Percentiles rank a stretch among this genome's conserved stretches.
phyloP scores from a whole-genome alignment of 2,113 vertebrate genomes.

The Taurulus bubalis region DNA sequence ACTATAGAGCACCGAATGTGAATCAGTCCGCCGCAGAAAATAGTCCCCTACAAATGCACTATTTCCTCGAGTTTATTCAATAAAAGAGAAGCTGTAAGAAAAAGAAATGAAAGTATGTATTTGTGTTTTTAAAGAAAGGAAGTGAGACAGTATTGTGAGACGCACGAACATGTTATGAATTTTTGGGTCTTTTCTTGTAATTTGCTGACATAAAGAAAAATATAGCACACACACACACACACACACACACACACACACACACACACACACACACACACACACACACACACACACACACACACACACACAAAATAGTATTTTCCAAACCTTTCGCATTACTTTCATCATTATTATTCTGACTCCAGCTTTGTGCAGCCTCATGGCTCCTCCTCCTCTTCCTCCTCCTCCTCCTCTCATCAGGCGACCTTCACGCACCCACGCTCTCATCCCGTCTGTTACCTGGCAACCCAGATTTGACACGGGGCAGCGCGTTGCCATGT shows the following conservation, averaged over 20 bases:
- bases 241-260: neutral
- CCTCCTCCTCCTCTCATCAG: neutral
- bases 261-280: no score
- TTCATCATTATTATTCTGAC: neutral
- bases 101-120: neutral
- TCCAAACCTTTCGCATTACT: neutral
- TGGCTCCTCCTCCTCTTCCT: no score
- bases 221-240: no score
- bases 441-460: slow-evolving; percentile 15
- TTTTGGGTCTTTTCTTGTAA: neutral
- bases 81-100: no score
- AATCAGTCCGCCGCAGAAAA: no score
- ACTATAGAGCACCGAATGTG: no score
- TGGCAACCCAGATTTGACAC: slow-evolving; percentile 15
- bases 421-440: neutral
- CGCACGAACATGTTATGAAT: neutral
- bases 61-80: no score
- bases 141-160: neutral
- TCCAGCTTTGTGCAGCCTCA: no score
- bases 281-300: neutral
- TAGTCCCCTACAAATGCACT: no score
- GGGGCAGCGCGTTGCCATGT: slow-evolving; percentile 12
- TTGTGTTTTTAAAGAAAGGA: neutral
- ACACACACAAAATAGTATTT: neutral
- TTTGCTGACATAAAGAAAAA: neutral